Evolutionary conservation across 2,113 vertebrate genomes (phyloP), one percentile per base, ranked within the genome.

Genomic region (Zosterops pallidus): DNA sequence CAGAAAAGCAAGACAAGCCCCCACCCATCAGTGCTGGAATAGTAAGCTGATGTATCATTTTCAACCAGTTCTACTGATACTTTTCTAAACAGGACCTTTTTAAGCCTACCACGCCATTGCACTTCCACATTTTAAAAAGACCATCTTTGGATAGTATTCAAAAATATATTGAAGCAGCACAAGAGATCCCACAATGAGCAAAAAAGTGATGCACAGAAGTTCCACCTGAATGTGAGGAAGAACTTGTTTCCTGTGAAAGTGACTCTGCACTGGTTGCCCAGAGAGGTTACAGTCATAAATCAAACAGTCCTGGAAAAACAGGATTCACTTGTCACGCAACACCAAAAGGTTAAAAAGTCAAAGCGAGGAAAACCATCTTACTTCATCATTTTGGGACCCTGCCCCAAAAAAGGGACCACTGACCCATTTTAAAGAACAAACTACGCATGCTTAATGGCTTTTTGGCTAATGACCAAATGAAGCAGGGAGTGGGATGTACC

Each of bases 31-130:
- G 7, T 11, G 14, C 44, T 29, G 18, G 44, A 49, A 47, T 1
- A 41, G 4, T 4, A 24, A 62, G 2, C 37, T 21, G 14, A 37
- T 1, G 1, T 8, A n/a, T 22, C 8, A 10, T 39, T 33, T 55
- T 55, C 41, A 49, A 14, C 4, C 35, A n/a, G 15, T 59, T 60
- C 63, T 23, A 39, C 5, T 4, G 3, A 24, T 47, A 56, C 11
- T 37, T 80, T 93, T 41, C 49, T 22, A 39, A 39, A 21, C 9
- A 35, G n/a, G 21, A 41, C 23, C 49, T 35, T 31, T 77, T 63
- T 1, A 72, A 71, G 21, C 9, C 59, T 49, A n/a, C 17, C 9
- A 14, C 0, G 0, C 3, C 33, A 20, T 6, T n/a, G 3, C 22
- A 9, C 11, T 60, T 49, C 2, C 2, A 55, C 14, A 20, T 65